Evolutionary conservation across 2,888 invertebrate species (phyloP), one percentile per base, ranked within the genome.

Genomic region (Agapetus fuscipes): DNA sequence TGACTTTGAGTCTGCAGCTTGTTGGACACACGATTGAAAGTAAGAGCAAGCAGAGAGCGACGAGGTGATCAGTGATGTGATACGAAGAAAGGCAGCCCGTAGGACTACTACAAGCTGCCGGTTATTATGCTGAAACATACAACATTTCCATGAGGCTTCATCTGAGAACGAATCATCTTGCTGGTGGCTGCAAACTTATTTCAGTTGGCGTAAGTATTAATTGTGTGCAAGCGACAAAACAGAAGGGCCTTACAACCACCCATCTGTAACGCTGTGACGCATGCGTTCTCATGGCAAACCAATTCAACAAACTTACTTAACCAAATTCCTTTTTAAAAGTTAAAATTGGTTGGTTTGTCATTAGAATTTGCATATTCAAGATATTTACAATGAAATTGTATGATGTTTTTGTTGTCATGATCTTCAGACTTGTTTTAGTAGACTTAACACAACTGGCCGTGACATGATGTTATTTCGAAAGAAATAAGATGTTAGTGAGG

Each of bases 91-190:
- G 36, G 27, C 7, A 35, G 16, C 15, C 27, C 34, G 12, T 12
- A 33, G n/a, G 25, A 28, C 33, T 27, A 32, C 24, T 29, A n/a
- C 15, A 41, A 24, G 29, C n/a, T n/a, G 32, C 35, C 14, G 33
- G 36, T 42, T 34, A 41, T 41, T 41, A 40, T 29, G 46, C 46
- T 47, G 46, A 47, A 47, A 47, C 41, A 47, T 46, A 43, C 17
- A 36, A 38, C 25, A 39, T 17, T 39, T 34, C 38, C 32, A 29
- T 41, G 38, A 37, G 20, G n/a, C n/a, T n/a, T n/a, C n/a, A n/a
- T n/a, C n/a, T n/a, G n/a, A n/a, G n/a, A n/a, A n/a, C n/a, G n/a
- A n/a, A n/a, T n/a, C n/a, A n/a, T n/a, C n/a, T n/a, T n/a, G n/a
- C n/a, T n/a, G n/a, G n/a, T n/a, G n/a, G n/a, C n/a, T n/a, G n/a